phyloP scores from a whole-genome alignment of 1,140 invertebrate genomes.

The Microplitis demolitor region DNA sequence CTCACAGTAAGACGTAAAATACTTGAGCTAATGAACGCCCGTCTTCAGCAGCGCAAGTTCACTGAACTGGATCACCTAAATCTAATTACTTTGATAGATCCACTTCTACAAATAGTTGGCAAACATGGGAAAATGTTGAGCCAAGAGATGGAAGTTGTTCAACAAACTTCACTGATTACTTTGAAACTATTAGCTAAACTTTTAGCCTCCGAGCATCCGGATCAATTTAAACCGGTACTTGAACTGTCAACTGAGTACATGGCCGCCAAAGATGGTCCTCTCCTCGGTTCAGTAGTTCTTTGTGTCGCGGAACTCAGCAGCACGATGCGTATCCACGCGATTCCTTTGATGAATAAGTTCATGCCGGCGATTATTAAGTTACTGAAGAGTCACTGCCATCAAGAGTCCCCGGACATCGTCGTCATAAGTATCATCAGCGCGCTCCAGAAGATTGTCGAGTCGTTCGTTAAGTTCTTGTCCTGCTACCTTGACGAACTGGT shows the following conservation, averaged over 20 bases:
- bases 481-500: constrained; percentile 81
- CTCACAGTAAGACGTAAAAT: constrained; percentile 76
- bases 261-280: constrained; percentile 61
- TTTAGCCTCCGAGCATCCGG: constrained; percentile 68
- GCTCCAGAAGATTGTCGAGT: constrained; percentile 80
- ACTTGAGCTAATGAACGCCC: constrained; percentile 81
- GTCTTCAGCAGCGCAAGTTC: constrained; percentile 73
- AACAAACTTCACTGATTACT: constrained; percentile 81
- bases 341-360: constrained; percentile 74
- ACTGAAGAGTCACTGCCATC: constrained; percentile 58
- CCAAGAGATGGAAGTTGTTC: constrained; percentile 67
- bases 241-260: constrained; percentile 68
- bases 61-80: constrained; percentile 58
- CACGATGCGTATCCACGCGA: constrained; percentile 74
- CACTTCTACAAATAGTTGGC: constrained; percentile 67
- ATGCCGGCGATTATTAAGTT: constrained; percentile 78
- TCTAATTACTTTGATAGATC: constrained; percentile 65
- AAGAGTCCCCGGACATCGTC: constrained; percentile 56
- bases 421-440: constrained; percentile 72
- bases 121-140: constrained; percentile 45
- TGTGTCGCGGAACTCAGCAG: constrained; percentile 81
- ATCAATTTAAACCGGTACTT: constrained; percentile 68
- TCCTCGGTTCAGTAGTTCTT: constrained; percentile 75
- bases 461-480: constrained; percentile 79
- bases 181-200: constrained; percentile 79